Conservation (phyloP, 2,797 vertebrate species). For the Malurus leucopterus region DNA sequence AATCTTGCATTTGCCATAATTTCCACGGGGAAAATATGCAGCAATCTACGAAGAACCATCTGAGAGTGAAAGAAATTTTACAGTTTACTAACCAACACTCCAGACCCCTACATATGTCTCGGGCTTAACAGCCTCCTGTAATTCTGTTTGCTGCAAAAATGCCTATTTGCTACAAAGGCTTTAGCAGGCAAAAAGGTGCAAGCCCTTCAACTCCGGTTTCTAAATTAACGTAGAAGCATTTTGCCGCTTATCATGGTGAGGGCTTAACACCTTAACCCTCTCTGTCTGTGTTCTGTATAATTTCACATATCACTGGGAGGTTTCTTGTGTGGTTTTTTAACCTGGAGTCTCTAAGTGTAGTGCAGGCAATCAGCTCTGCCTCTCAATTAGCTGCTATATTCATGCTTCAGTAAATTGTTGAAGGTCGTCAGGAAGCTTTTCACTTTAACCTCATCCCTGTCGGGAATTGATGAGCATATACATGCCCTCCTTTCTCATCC, state of each 20-base stretch:
- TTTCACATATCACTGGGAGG: background rate
- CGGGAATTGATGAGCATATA: background rate
- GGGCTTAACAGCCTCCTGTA: background rate
- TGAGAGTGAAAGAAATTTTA: background rate
- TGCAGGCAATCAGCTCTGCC: background rate
- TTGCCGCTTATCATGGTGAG: background rate
- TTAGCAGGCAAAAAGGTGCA: background rate
- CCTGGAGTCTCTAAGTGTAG: background rate
- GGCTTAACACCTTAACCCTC: background rate
- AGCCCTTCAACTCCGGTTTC: background rate
- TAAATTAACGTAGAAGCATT: background rate
- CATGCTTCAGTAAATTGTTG: slow-evolving; percentile 38
- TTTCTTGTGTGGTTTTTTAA: slow-evolving; percentile 6
- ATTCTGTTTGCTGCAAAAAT: background rate
- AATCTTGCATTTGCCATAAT: background rate
- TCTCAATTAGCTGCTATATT: slow-evolving; percentile 41
- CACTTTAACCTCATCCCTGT: background rate
- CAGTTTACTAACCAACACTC: background rate
- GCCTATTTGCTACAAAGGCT: background rate
- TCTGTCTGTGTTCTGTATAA: background rate
- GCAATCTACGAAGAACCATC: background rate
- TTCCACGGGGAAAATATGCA: background rate
- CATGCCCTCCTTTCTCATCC: background rate
- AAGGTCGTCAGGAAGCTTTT: slow-evolving; percentile 38
- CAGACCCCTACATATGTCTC: background rate